Base-by-base conservation (phyloP, 2,113 vertebrate genomes). In the Pyxicephalus adspersus region DNA sequence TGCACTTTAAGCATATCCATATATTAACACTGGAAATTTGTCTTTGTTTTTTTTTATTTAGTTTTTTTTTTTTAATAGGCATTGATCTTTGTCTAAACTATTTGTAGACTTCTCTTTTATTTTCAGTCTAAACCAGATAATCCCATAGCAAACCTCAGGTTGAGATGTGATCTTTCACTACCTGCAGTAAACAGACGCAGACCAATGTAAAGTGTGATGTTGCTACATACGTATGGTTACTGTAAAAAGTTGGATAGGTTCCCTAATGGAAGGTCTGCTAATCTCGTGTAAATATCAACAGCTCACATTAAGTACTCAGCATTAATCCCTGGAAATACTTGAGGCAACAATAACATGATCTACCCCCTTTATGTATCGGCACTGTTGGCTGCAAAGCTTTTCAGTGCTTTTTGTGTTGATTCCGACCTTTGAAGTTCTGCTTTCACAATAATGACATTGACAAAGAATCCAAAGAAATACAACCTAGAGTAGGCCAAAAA, bases 261-360 rank as follows among this genome's bases (percentile, higher is more conserved):
- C 18, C 28, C 8, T 64, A 64, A 57, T 52, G 64, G 64, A n/a
- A 67, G n/a, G 50, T 66, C 8, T 55, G 23, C 19, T 7, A 3
- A 23, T 3, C 58, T 0, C 13, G 6, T 52, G 76, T 67, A 78
- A 78, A 78, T 78, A 78, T 54, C 76, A 78, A 6, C 64, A 55
- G n/a, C 16, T 31, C 54, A 67, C 63, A 54, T 78, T 34, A 55
- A 22, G n/a, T 20, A 23, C 50, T 31, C 0, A 8, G 26, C 23
- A 50, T 25, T 58, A 66, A 25, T 52, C 50, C 63, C 22, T 64
- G 51, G 23, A 50, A 55, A 34, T 52, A 31, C 50, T 77, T 65
- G 31, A 1, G 19, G 29, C 18, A 16, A 9, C 57, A 50, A 38
- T 15, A 15, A 55, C 61, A 31, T 26, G 50, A 38, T 38, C 3